Base-by-base conservation (phyloP, 2,113 vertebrate genomes). In the Suricata suricatta region DNA sequence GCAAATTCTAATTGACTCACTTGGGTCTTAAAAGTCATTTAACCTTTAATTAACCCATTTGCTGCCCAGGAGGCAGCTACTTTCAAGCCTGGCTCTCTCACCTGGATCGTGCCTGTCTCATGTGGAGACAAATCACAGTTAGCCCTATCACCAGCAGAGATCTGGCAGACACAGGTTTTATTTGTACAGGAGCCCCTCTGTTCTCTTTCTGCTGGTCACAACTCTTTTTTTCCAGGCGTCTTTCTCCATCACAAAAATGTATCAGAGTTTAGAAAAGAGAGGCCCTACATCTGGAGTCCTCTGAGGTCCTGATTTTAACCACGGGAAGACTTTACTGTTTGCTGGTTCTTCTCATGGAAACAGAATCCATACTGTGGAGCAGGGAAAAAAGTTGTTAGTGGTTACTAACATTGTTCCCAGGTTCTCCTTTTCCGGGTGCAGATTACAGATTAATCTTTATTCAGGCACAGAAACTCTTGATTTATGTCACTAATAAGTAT, bases 401-500 rank as follows among this genome's bases (percentile, higher is more conserved):
- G 80, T 84, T 83, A 25, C 76, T 82, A 21, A n/a, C n/a, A 0
- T 47, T 5, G 33, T 72, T 91, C 79, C 35, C 69, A 79, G 2
- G n/a, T 76, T 88, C 97, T 98, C 50, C 44, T 74, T 85, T 97
- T 95, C 77, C 84, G 69, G 16, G 82, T 93, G 64, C 57, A 13
- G 95, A 88, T 27, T 80, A 84, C 82, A 96, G 85, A 97, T 98
- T 93, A 97, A 95, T 98, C 93, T 92, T 97, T 97, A 98, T 98
- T 98, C 98, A 88, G 95, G 86, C 87, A n/a, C 94, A 95, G 95
- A 94, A 97, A 98, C 83, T 81, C 88, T 97, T 98, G 97, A 98
- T 98, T 99, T 98, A 98, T 98, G 96, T 98, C 94, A 96, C 97
- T 98, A 98, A 97, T 98, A 99, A 98, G 92, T 90, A 98, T 38